Conservation (phyloP, 2,797 vertebrate species). For the Notoglanidium macrostoma region DNA sequence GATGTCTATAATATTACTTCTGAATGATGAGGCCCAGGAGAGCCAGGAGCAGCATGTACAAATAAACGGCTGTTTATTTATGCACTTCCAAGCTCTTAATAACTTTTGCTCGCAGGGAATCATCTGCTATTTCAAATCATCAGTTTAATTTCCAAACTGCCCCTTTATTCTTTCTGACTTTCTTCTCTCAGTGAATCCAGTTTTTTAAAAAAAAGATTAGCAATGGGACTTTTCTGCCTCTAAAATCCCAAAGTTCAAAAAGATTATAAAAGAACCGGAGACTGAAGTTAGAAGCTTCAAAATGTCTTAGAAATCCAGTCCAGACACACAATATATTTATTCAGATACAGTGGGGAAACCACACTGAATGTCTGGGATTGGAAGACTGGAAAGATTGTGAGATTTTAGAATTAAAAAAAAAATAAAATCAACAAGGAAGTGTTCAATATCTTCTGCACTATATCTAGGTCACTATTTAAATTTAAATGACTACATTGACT, state of each 20-base stretch:
- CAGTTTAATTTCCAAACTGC: slow-evolving; percentile 21
- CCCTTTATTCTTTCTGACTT: slow-evolving; percentile 19
- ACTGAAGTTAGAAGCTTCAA: slow-evolving; percentile 18
- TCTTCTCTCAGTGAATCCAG: slow-evolving; percentile 24
- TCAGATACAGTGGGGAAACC: background rate
- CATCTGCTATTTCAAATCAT: slow-evolving; percentile 7
- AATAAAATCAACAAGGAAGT: background rate
- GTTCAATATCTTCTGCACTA: background rate
- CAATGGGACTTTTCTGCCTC: slow-evolving; percentile 20
- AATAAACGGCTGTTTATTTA: slow-evolving; percentile 41
- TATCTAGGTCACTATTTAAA: background rate
- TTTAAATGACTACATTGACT: background rate
- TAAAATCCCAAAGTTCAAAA: slow-evolving; percentile 19
- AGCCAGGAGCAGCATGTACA: slow-evolving; percentile 19
- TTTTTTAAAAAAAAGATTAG: slow-evolving; percentile 20
- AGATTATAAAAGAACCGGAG: slow-evolving; percentile 25
- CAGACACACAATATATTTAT: slow-evolving; percentile 9
- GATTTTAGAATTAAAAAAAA: background rate
- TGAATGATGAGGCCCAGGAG: slow-evolving; percentile 31
- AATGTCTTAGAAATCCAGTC: slow-evolving; percentile 17
- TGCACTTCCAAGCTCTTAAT: slow-evolving; percentile 26
- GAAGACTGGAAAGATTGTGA: background rate
- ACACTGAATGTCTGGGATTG: background rate
- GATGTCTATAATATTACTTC: slow-evolving; percentile 38
- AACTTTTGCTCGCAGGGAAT: slow-evolving; percentile 23